Conservation (phyloP, 2,797 vertebrate species). For the Sebastes matsubarae region DNA sequence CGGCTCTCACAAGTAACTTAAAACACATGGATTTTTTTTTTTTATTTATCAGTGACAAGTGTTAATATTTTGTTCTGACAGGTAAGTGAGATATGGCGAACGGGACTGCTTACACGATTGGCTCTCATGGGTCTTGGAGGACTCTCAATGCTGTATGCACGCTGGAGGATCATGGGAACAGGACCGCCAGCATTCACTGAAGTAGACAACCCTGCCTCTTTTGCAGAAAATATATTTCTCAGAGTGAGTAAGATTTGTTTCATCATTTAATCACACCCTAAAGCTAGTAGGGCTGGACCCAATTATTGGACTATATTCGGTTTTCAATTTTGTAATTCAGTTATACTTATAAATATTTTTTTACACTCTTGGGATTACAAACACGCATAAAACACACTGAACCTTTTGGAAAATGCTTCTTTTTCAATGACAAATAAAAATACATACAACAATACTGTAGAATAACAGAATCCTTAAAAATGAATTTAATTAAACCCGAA, state of each 20-base stretch:
- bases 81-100: slow-evolving; percentile 79
- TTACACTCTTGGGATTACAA: no score
- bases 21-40: not conserved
- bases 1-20: not conserved
- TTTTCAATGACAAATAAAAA: no score
- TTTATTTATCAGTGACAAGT: slow-evolving; percentile 4
- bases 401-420: no score
- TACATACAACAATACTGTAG: no score
- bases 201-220: slow-evolving; percentile 98
- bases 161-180: slow-evolving; percentile 98
- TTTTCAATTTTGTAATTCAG: no score
- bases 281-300: not conserved
- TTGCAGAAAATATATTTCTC: slow-evolving; percentile 90
- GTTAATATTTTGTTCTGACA: slow-evolving; percentile 55
- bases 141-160: slow-evolving; percentile 86
- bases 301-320: no score
- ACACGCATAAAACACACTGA: no score
- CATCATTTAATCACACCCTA: not conserved
- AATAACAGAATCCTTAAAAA: no score
- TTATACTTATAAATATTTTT: no score
- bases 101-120: slow-evolving; percentile 88
- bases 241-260: slow-evolving; percentile 74
- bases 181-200: slow-evolving; percentile 96
- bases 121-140: slow-evolving; percentile 88
- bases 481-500: no score